phyloP scores from a whole-genome alignment of 2,888 invertebrate genomes.

The Andrena marginata region DNA sequence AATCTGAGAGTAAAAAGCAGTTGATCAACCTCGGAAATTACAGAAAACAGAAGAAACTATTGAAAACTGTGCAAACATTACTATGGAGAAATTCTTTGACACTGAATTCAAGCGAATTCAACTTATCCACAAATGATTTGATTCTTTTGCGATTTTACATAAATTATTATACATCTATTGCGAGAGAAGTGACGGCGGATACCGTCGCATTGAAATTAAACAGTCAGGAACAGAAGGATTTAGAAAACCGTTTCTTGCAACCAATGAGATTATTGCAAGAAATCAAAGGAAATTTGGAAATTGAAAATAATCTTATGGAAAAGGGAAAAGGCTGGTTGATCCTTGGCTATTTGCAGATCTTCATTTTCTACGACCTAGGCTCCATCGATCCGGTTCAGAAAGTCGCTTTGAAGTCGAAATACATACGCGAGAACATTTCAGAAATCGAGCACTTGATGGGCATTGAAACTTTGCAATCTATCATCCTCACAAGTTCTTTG shows the following conservation, averaged over 20 bases:
- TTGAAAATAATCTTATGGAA: conserved; percentile 37
- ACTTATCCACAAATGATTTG: conserved; percentile 28
- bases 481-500: conserved; percentile 80
- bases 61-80: conserved; percentile 10
- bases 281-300: conserved; percentile 32
- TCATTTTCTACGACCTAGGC: conserved; percentile 78
- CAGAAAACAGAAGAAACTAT: conserved; percentile 36
- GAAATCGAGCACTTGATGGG: conserved; percentile 87
- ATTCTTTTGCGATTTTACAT: conserved; percentile 13
- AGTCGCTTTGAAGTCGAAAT: conserved; percentile 89
- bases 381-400: conserved; percentile 94
- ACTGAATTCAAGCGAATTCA: conserved; percentile 30
- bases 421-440: conserved; percentile 89
- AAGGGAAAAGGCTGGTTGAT: conserved; percentile 78
- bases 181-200: conserved; percentile 57
- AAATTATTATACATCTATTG: conserved; percentile 65
- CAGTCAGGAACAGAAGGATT: conserved; percentile 27
- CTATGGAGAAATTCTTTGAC: conserved; percentile 44
- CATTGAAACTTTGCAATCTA: conserved; percentile 87
- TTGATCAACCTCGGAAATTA: conserved; percentile 37
- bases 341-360: conserved; percentile 79
- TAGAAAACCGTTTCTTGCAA: conserved; percentile 46
- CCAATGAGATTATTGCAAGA: conserved; percentile 60
- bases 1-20: conserved; percentile 42
- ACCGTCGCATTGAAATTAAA: neutral